Evolutionary conservation across 2,797 vertebrate genomes (phyloP).

Genomic region (Simalia tracyae): DNA sequence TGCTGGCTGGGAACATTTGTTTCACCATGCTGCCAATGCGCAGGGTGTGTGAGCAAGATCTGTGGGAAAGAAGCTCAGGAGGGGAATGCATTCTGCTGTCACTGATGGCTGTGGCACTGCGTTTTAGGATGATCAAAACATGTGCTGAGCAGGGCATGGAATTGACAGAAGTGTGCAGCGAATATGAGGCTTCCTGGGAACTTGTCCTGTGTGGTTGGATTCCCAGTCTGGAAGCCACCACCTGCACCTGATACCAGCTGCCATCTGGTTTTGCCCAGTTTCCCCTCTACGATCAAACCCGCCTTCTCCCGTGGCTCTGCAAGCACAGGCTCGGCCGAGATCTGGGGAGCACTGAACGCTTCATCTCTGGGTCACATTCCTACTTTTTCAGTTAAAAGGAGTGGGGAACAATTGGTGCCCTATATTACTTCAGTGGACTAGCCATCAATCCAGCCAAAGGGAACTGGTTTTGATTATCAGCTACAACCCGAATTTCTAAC

Average conservation of each 20-base stretch:
- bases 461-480: background rate
- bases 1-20: fast-evolving
- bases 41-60: background rate
- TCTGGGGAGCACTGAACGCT: background rate
- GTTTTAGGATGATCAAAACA: background rate
- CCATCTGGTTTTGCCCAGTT: background rate
- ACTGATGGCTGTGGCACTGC: background rate
- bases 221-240: background rate
- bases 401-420: background rate
- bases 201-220: background rate
- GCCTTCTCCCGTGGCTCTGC: background rate
- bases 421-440: background rate
- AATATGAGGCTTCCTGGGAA: background rate
- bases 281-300: background rate
- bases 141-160: no score
- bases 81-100: background rate
- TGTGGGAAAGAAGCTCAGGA: background rate
- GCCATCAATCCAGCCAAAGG: background rate
- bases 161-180: background rate
- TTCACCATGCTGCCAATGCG: background rate
- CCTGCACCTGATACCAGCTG: background rate
- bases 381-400: background rate
- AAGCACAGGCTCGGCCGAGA: background rate
- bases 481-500: background rate
- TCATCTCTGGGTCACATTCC: background rate